Conservation (phyloP, 1,140 invertebrate species). For the Brachionus asplanchnoidis region DNA sequence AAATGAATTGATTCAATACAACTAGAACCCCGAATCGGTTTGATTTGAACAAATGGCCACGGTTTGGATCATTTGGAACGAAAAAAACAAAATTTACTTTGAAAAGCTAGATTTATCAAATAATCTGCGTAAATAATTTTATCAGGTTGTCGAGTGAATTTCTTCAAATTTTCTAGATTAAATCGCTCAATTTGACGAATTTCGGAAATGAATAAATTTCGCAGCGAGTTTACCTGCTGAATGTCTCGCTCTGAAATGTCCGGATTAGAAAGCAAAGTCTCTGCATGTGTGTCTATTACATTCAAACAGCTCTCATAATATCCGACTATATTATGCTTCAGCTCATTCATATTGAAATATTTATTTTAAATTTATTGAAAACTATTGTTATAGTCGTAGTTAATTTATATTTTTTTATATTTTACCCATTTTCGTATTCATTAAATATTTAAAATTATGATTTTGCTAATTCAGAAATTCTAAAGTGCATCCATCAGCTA, state of each 20-base stretch:
- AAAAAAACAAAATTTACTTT: conserved; percentile 13
- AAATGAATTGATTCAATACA: background rate
- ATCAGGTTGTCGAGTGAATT: background rate
- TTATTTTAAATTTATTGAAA: background rate
- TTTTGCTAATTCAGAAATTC: background rate
- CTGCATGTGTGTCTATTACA: background rate
- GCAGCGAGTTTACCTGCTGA: background rate
- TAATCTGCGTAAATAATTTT: background rate
- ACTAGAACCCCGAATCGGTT: background rate
- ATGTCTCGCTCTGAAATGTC: background rate
- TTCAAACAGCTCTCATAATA: conserved; percentile 7
- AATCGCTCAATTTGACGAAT: background rate
- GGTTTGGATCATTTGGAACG: background rate
- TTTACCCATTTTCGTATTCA: background rate
- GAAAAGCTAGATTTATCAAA: background rate
- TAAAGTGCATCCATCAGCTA: background rate
- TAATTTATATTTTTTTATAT: background rate
- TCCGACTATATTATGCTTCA: background rate
- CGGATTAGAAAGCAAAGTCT: background rate
- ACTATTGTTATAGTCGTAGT: background rate
- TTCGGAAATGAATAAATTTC: background rate
- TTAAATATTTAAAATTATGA: background rate
- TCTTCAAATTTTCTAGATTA: background rate
- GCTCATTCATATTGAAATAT: background rate
- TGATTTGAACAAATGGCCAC: background rate